Conservation (phyloP, 1,140 invertebrate genomes). For the Drosophila varians region DNA sequence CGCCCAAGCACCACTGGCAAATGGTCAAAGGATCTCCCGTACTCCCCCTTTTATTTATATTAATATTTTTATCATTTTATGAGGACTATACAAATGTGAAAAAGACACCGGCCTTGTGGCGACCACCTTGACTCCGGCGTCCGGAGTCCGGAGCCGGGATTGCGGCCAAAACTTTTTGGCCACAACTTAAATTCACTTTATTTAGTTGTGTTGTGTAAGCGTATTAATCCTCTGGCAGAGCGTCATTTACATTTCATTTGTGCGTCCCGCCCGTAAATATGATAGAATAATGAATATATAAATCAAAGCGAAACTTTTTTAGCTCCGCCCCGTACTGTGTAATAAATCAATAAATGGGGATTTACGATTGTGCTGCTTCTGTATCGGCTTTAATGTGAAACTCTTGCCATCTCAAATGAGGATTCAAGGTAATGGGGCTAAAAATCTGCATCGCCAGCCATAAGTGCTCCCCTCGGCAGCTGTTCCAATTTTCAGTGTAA, state of each 20-base stretch:
- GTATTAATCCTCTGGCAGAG: slow-evolving; percentile 43
- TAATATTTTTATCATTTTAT: slow-evolving; percentile 80
- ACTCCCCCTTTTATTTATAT: slow-evolving; percentile 71
- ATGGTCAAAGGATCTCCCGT: slow-evolving; percentile 64
- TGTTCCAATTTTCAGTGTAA: slow-evolving; percentile 80
- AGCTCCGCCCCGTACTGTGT: slow-evolving; percentile 30
- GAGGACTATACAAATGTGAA: slow-evolving; percentile 53
- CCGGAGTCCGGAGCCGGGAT: slow-evolving; percentile 22
- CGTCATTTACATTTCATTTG: slow-evolving; percentile 69
- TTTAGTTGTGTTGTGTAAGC: slow-evolving; percentile 34
- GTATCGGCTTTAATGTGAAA: slow-evolving; percentile 2
- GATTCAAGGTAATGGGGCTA: slow-evolving; percentile 4
- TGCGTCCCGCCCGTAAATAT: slow-evolving; percentile 37
- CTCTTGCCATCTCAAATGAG: background rate
- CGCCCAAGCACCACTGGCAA: slow-evolving; percentile 43
- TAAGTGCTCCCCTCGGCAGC: slow-evolving; percentile 57
- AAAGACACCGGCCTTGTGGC: slow-evolving; percentile 7
- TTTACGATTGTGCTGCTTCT: slow-evolving; percentile 9
- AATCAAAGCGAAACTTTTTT: slow-evolving; percentile 61
- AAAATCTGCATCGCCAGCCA: slow-evolving; percentile 41
- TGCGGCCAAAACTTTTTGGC: slow-evolving; percentile 51
- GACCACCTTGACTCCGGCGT: slow-evolving; percentile 49
- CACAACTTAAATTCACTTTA: slow-evolving; percentile 58
- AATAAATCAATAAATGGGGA: slow-evolving; percentile 61
- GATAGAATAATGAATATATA: slow-evolving; percentile 70